Evolutionary conservation across 2,113 vertebrate genomes (phyloP), one percentile per base, ranked within the genome.

Genomic region (Murina feae): DNA sequence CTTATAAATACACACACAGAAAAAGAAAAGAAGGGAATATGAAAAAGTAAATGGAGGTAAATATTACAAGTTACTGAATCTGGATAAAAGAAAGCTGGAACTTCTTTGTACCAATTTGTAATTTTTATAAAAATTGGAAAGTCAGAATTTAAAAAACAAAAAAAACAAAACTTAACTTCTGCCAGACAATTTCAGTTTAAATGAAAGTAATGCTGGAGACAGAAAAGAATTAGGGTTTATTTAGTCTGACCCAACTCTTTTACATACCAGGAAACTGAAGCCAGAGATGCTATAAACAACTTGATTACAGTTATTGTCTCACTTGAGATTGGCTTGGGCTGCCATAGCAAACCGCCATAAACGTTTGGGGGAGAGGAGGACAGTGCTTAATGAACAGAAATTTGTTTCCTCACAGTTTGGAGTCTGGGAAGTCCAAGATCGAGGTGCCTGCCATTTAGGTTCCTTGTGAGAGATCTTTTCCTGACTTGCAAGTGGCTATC

Each of bases 101-200:
- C 35, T 60, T 86, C n/a, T 86, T n/a, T 80, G 42, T 39, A 55
- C 7, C 12, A 51, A 69, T 93, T 85, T 79, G 4, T 93, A 94
- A 84, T 30, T 80, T 60, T 82, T 95, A 78, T 76, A 13, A 66
- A 82, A 94, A 68, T 25, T 86, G 63, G 37, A 85, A 92, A 84
- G n/a, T 69, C 42, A 87, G 17, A 42, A 65, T 88, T 47, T 44
- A 5, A 55, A 76, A 20, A 47, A 25, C 42, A 76, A 20, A 47
- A 25, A 63, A 37, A 35, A 60, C 9, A 25, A 60, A 11, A 25
- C 55, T 25, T 58, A 75, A 53, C 39, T 71, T 78, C 69, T 94
- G 28, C 9, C 28, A 66, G 12, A 32, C 5, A 20, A 30, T 58
- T 89, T 95, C 47, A 63, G 6, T 25, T 89, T 55, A 35, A 93